These are phyloP conservation scores for Stegostoma tigrinum DNA, from an alignment of 2,113 vertebrate species.

Conservation along the genomic window DNA sequence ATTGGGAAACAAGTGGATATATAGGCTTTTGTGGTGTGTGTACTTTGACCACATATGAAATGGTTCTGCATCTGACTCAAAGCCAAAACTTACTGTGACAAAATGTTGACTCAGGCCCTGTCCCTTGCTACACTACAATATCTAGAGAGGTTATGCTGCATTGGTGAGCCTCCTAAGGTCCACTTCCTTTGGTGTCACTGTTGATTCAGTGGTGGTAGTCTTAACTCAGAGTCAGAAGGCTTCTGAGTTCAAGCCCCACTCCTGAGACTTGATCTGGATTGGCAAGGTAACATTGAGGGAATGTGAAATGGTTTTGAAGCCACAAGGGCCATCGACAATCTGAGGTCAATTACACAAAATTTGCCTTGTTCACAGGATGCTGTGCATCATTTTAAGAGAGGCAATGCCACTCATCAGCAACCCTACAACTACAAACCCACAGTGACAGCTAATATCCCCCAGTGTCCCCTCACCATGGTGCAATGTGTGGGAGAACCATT, in stretches of 20 bases:
- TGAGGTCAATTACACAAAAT: no score
- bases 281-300: neutral
- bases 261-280: neutral
- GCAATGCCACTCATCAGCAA: no score
- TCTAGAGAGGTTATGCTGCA: neutral
- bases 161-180: neutral
- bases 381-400: no score
- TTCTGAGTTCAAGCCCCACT: neutral
- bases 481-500: no score
- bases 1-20: neutral
- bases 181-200: neutral
- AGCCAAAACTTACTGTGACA: neutral
- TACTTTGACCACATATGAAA: neutral
- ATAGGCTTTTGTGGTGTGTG: neutral
- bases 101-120: neutral
- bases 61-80: neutral
- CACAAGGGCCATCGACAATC: no score
- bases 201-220: neutral
- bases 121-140: neutral
- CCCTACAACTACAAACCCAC: no score
- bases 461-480: no score
- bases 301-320: no score
- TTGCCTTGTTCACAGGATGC: no score
- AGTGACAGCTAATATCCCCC: no score
- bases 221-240: neutral